These are phyloP conservation scores for Etheostoma cragini DNA, from an alignment of 2,113 vertebrate genomes.

Conservation along the genomic window DNA sequence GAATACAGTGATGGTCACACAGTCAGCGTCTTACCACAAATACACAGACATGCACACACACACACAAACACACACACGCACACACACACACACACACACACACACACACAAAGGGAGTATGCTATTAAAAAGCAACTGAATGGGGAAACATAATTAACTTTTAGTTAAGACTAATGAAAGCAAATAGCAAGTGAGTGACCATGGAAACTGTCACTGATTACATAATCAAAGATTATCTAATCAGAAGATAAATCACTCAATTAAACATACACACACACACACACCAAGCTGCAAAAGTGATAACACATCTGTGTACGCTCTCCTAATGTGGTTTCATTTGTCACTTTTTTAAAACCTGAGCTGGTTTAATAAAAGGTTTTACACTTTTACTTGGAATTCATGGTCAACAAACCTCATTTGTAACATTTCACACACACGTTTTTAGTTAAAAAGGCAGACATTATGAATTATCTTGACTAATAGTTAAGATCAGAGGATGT, in stretches of 20 bases:
- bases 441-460: no score
- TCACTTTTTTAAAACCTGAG: no score
- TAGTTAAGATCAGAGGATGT: no score
- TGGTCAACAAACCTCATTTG: no score
- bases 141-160: neutral
- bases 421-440: no score
- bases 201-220: neutral
- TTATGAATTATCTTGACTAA: no score
- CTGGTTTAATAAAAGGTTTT: no score
- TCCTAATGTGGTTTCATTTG: neutral
- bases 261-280: neutral
- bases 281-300: neutral
- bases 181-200: neutral
- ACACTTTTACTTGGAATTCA: no score
- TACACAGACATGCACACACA: neutral
- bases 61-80: neutral
- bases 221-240: neutral
- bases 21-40: neutral
- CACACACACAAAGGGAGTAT: neutral
- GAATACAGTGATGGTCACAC: neutral
- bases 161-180: neutral
- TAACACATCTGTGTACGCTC: neutral
- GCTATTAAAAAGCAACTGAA: neutral
- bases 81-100: neutral
- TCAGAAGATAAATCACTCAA: neutral